Percentiles rank a stretch among this genome's conserved stretches.
Evolutionary conservation across 2,888 invertebrate genomes (phyloP).

Genomic region (Beris chalybata): DNA sequence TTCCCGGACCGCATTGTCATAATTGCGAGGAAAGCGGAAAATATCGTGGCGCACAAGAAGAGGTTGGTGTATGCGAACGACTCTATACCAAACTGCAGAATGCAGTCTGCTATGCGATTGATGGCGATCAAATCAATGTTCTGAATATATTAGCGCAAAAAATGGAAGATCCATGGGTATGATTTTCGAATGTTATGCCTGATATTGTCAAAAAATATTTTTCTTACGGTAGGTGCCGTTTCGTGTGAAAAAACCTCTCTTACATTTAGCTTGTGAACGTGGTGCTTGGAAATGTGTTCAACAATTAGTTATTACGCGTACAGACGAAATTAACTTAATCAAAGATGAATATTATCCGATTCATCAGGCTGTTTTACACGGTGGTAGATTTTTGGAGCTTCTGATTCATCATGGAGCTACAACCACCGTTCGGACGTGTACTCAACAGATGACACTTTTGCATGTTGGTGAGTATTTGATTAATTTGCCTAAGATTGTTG

Average conservation of each 20-base stretch:
- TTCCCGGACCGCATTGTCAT: conserved; percentile 70
- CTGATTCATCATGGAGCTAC: conserved; percentile 70
- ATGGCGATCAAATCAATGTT: conserved; percentile 72
- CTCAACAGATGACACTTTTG: conserved; percentile 70
- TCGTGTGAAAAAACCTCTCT: conserved; percentile 63
- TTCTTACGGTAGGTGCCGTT: conserved; percentile 54
- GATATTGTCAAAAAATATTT: neutral
- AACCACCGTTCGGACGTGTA: conserved; percentile 69
- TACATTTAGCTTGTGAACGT: conserved; percentile 71
- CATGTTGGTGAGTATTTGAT: conserved; percentile 59
- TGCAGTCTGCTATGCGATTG: conserved; percentile 71
- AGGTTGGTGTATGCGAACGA: conserved; percentile 58
- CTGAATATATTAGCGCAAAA: conserved; percentile 67
- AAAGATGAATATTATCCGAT: conserved; percentile 79
- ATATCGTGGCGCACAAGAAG: conserved; percentile 60
- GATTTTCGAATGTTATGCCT: conserved; percentile 33
- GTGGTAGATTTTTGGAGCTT: conserved; percentile 68
- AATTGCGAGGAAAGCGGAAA: conserved; percentile 72
- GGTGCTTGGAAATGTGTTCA: conserved; percentile 74
- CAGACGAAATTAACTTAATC: conserved; percentile 70
- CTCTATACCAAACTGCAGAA: conserved; percentile 65
- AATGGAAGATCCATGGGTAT: conserved; percentile 70
- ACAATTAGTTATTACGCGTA: conserved; percentile 65
- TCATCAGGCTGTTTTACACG: conserved; percentile 73
- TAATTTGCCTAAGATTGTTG: neutral